Conservation (phyloP, 2,797 vertebrate species). For the Eurystomus glaucurus region DNA sequence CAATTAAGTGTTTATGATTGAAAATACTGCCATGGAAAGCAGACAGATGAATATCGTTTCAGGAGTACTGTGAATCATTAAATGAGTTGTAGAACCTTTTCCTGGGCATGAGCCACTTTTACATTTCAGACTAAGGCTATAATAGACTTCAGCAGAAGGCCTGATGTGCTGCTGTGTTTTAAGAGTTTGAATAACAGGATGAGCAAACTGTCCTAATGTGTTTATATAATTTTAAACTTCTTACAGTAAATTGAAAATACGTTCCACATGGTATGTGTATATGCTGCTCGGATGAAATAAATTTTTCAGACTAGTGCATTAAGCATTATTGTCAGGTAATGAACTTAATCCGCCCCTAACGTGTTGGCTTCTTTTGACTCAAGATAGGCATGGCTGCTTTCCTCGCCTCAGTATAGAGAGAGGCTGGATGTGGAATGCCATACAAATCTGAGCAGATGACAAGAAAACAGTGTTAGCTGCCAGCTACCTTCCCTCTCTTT, state of each 20-base stretch:
- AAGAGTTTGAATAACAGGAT: neutral
- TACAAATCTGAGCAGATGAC: neutral
- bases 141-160: slow-evolving; percentile 29
- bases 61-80: slow-evolving; percentile 59
- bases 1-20: slow-evolving; percentile 67
- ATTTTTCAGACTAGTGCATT: neutral
- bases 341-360: neutral
- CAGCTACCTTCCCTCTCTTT: neutral
- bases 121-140: slow-evolving; percentile 19
- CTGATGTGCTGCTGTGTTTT: neutral
- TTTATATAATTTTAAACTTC: neutral
- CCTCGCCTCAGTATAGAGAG: neutral
- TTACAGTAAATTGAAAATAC: neutral
- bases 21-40: slow-evolving; percentile 53
- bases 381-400: neutral
- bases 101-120: slow-evolving; percentile 16
- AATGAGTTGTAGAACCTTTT: slow-evolving; percentile 38
- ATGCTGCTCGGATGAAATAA: neutral
- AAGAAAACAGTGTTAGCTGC: neutral
- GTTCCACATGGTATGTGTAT: neutral
- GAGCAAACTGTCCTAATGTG: neutral
- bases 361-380: neutral
- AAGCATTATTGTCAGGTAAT: neutral
- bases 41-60: slow-evolving; percentile 47
- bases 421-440: neutral